Percentiles rank a stretch among this genome's conserved stretches.
phyloP scores from a whole-genome alignment of 2,888 invertebrate genomes.

The Smittia aterrima region DNA sequence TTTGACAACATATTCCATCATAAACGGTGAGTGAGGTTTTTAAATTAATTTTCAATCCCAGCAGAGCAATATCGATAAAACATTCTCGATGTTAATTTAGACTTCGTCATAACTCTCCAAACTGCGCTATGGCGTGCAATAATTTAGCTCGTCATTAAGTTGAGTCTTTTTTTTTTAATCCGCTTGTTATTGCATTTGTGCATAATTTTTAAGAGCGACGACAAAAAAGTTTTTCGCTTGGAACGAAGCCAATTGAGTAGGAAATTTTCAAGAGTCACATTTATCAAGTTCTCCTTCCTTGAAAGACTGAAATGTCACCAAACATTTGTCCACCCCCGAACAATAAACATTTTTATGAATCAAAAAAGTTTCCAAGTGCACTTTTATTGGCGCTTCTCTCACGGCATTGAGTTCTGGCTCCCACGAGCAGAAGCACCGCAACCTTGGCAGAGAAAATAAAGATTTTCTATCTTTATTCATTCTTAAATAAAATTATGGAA shows the following conservation, averaged over 20 bases:
- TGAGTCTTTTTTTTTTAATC: background rate
- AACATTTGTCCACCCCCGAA: background rate
- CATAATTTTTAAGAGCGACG: too few species aligned
- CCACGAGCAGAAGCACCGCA: background rate
- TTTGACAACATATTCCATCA: slow-evolving; percentile 69
- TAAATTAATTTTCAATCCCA: slow-evolving; percentile 41
- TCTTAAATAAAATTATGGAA: background rate
- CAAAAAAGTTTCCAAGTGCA: background rate
- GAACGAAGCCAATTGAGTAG: too few species aligned
- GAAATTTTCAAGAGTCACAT: too few species aligned
- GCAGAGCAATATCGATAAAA: background rate
- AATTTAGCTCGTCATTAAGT: background rate
- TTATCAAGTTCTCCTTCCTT: too few species aligned
- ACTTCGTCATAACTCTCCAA: background rate
- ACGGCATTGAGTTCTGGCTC: background rate
- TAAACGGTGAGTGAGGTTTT: slow-evolving; percentile 61
- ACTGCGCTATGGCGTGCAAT: background rate
- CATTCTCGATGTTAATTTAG: background rate
- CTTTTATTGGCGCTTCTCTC: background rate
- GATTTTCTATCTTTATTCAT: background rate
- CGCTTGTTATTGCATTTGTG: background rate
- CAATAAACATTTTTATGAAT: background rate
- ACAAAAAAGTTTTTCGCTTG: too few species aligned
- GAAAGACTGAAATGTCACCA: too few species aligned
- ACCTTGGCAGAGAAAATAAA: background rate